Base-by-base conservation (phyloP, 2,113 vertebrate species). In the Pipra filicauda region DNA sequence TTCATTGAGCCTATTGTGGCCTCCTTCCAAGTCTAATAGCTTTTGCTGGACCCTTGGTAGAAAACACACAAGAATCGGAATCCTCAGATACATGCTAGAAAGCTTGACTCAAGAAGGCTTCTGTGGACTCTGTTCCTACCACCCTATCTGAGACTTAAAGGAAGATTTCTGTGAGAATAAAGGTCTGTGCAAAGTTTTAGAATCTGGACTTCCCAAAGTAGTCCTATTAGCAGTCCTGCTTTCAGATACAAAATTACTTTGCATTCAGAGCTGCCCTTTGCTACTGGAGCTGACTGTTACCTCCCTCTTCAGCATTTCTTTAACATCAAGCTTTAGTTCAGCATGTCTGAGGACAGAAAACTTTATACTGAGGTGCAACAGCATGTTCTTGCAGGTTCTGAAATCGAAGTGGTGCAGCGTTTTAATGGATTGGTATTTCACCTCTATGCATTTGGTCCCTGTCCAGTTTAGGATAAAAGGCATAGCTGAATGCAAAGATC, bases 11-110 rank as follows among this genome's bases (percentile, higher is more conserved):
- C 41, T 82, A 62, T 2, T 49, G 39, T 70, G 92, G 72, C 67
- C n/a, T 86, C 30, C 43, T 91, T 87, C 91, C 91, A 96, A 80
- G 71, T 39, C 67, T 64, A 91, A 93, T 15, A 93, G 85, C 55
- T 41, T 95, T 88, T 94, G 70, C 67, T 83, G 30, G 54, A 64
- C n/a, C 23, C 55, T 73, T 70, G 48, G 55, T 86, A 39, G 54
- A 89, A 91, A 89, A 94, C 30, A 86, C n/a, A 78, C 49, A 91
- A 62, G 55, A 88, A 83, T 9, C 2, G 10, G 49, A 85, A 95
- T 73, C 37, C 46, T 59, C 46, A 72, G 62, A 91, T 30, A 89
- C 26, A 43, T 6, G 20, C 44, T 44, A 69, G 24, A 78, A 93
- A 91, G 27, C 6, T 49, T 79, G 43, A 73, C 66, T 75, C 33